Percentiles rank a stretch among this genome's conserved stretches.
These are phyloP conservation scores for Coptotermes formosanus DNA, from an alignment of 1,140 invertebrate genomes.

Conservation along the genomic window DNA sequence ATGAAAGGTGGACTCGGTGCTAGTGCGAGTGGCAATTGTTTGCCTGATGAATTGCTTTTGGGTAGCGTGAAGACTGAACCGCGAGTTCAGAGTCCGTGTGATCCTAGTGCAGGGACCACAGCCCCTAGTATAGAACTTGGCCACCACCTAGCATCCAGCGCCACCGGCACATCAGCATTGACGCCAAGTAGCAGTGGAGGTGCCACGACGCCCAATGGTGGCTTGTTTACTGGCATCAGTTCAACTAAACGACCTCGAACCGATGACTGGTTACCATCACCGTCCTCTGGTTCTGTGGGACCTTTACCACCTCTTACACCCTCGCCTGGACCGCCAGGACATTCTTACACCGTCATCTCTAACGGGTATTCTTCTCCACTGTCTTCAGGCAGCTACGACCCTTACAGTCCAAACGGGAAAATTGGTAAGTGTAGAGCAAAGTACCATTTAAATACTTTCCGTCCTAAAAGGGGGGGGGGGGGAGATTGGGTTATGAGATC, in stretches of 20 bases:
- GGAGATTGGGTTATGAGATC: too few relatives aligned
- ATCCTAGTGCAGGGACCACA: constrained; percentile 43
- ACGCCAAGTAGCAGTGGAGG: constrained; percentile 34
- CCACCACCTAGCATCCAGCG: constrained; percentile 58
- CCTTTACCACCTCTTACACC: constrained; percentile 57
- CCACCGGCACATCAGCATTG: background rate
- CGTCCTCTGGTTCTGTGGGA: constrained; percentile 45
- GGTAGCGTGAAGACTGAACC: constrained; percentile 41
- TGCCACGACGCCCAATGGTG: constrained; percentile 40
- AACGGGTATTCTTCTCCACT: constrained; percentile 81
- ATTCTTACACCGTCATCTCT: constrained; percentile 59
- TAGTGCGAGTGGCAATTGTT: background rate
- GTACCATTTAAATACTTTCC: too few relatives aligned
- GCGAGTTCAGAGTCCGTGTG: constrained; percentile 37
- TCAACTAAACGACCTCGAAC: constrained; percentile 39
- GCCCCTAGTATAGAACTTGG: constrained; percentile 54
- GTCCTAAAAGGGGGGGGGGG: too few relatives aligned
- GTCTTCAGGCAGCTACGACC: constrained; percentile 79
- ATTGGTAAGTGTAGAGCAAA: constrained; percentile 61
- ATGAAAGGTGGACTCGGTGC: constrained; percentile 24
- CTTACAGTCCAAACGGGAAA: constrained; percentile 83
- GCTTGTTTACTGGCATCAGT: constrained; percentile 38
- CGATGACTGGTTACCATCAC: constrained; percentile 47
- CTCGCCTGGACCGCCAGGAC: constrained; percentile 55
- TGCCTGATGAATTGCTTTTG: constrained; percentile 21